A percentile compares a stretch with the other conserved stretches of the same genome.
phyloP scores from a whole-genome alignment of 2,888 invertebrate species.

The Hypselothyrea guttata region DNA sequence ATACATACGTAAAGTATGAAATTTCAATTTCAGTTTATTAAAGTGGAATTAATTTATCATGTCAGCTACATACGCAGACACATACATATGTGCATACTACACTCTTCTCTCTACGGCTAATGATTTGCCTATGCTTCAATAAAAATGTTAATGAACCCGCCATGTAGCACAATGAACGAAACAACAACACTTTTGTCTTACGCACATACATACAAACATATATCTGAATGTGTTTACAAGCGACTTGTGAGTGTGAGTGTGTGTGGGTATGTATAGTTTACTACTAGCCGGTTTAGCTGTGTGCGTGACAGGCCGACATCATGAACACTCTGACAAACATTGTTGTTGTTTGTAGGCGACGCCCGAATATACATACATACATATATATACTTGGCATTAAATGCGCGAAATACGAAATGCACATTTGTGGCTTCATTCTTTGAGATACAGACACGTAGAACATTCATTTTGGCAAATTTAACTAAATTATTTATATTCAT shows the following conservation, averaged over 20 bases:
- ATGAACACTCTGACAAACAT: conserved; percentile 13
- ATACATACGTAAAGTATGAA: too few species aligned
- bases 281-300: conserved; percentile 3
- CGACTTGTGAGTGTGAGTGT: neutral
- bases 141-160: conserved; percentile 45
- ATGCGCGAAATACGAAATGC: neutral
- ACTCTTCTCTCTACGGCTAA: neutral
- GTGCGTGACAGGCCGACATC: conserved; percentile 32
- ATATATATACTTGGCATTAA: neutral
- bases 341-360: conserved; percentile 33
- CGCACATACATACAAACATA: conserved; percentile 4
- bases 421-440: conserved; percentile 1
- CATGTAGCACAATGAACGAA: conserved; percentile 13
- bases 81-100: too few species aligned
- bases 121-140: conserved; percentile 10
- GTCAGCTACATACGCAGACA: too few species aligned
- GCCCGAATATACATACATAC: conserved; percentile 26
- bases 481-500: too few species aligned
- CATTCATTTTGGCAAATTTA: too few species aligned
- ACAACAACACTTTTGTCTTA: neutral
- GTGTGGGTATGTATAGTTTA: conserved; percentile 1
- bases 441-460: too few species aligned
- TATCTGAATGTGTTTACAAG: neutral
- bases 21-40: too few species aligned
- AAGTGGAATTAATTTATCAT: too few species aligned